Percentiles rank a stretch among this genome's conserved stretches.
Conservation (phyloP, 2,797 vertebrate genomes). For the Myiothlypis coronata region DNA sequence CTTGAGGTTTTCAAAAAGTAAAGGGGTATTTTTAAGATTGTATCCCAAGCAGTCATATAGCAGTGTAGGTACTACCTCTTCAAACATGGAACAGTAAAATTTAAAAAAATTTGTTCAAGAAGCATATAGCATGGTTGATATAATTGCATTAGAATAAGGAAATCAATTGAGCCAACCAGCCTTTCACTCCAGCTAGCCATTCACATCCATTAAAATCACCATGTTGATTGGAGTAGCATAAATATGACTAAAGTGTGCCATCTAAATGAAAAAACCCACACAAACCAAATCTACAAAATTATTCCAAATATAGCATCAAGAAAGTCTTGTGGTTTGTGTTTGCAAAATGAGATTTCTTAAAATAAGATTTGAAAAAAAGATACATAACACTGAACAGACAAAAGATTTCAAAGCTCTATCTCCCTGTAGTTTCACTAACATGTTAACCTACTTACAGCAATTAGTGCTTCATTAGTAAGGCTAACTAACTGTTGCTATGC, state of each 20-base stretch:
- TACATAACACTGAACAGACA: constrained; percentile 56
- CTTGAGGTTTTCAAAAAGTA: background rate
- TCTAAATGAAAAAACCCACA: background rate
- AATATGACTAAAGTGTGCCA: constrained; percentile 30
- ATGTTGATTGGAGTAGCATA: constrained; percentile 13
- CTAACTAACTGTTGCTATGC: constrained; percentile 99
- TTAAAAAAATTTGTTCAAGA: constrained; percentile 13
- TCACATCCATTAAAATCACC: constrained; percentile 43
- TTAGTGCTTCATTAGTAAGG: constrained; percentile 99
- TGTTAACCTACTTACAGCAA: constrained; percentile 99
- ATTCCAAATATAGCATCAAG: constrained; percentile 16
- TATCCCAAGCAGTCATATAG: background rate
- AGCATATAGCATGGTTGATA: constrained; percentile 34
- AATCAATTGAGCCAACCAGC: background rate
- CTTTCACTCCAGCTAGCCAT: constrained; percentile 34
- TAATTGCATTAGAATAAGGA: constrained; percentile 39
- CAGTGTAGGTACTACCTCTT: background rate
- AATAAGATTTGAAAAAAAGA: constrained; percentile 34
- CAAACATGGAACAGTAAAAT: background rate
- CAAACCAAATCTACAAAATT: constrained; percentile 11
- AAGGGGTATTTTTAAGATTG: background rate
- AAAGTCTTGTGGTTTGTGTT: constrained; percentile 33
- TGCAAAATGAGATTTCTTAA: constrained; percentile 31
- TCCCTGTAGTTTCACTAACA: constrained; percentile 98
- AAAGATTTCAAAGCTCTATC: constrained; percentile 82